Conservation (phyloP, 2,797 vertebrate genomes). For the Propithecus deckenii region DNA sequence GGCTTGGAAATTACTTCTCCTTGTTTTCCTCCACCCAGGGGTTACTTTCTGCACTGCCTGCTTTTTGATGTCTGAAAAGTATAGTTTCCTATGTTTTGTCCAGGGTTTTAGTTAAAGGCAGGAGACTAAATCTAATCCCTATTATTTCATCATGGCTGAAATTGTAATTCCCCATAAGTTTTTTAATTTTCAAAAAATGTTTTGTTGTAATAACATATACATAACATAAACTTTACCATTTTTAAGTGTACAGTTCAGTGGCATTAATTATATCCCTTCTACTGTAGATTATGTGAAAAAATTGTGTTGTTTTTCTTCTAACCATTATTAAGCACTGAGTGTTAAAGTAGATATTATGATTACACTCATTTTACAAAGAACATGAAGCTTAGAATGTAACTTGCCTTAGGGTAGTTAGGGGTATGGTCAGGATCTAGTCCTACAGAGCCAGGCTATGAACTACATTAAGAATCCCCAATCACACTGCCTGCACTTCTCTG, state of each 20-base stretch:
- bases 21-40: neutral
- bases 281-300: neutral
- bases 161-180: neutral
- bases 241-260: neutral
- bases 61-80: neutral
- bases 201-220: neutral
- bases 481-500: neutral
- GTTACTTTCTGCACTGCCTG: neutral
- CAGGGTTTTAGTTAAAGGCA: neutral
- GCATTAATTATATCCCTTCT: neutral
- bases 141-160: neutral
- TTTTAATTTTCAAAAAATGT: neutral
- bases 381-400: neutral
- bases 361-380: neutral
- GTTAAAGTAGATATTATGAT: neutral
- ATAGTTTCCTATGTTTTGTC: neutral
- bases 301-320: neutral
- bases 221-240: neutral
- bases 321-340: neutral
- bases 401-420: neutral
- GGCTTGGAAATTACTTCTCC: neutral
- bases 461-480: neutral
- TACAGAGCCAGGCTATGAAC: neutral
- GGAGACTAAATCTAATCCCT: neutral
- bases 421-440: neutral